phyloP scores from a whole-genome alignment of 1,140 invertebrate species.

The Sitophilus oryzae region DNA sequence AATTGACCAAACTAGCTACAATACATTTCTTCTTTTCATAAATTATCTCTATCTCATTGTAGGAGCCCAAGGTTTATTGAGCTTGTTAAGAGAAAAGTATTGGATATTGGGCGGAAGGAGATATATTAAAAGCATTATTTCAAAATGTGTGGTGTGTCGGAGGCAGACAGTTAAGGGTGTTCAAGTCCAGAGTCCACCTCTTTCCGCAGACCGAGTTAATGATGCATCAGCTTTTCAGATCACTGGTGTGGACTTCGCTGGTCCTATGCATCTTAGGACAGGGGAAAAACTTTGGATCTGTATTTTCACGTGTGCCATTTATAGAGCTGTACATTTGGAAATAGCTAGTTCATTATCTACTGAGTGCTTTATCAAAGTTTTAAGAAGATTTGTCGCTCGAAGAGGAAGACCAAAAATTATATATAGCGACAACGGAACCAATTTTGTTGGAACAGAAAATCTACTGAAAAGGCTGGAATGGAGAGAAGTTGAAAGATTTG shows the following conservation, averaged over 20 bases:
- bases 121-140: slow-evolving; percentile 29
- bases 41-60: too few relatives aligned
- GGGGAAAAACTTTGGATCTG: slow-evolving; percentile 38
- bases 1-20: too few relatives aligned
- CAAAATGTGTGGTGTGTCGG: slow-evolving; percentile 33
- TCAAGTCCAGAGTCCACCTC: slow-evolving; percentile 1
- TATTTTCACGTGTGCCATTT: slow-evolving; percentile 41
- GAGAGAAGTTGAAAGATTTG: slow-evolving; percentile 14
- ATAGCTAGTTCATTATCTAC: slow-evolving; percentile 33
- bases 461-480: slow-evolving; percentile 29
- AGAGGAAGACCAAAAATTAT: slow-evolving; percentile 15
- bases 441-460: slow-evolving; percentile 18
- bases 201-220: slow-evolving; percentile 21
- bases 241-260: slow-evolving; percentile 38
- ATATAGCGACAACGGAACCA: slow-evolving; percentile 20
- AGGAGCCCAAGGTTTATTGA: slow-evolving; percentile 16
- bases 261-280: slow-evolving; percentile 32
- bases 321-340: slow-evolving; percentile 42
- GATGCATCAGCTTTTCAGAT: slow-evolving; percentile 35
- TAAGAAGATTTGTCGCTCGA: slow-evolving; percentile 15
- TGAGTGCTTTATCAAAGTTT: slow-evolving; percentile 34
- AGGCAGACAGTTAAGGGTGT: slow-evolving; percentile 27
- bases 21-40: too few relatives aligned
- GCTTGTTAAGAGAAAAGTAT: slow-evolving; percentile 28
- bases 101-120: slow-evolving; percentile 34